These are phyloP conservation scores for Tangara arthus DNA, from an alignment of 2,797 vertebrate species.

Conservation along the genomic window DNA sequence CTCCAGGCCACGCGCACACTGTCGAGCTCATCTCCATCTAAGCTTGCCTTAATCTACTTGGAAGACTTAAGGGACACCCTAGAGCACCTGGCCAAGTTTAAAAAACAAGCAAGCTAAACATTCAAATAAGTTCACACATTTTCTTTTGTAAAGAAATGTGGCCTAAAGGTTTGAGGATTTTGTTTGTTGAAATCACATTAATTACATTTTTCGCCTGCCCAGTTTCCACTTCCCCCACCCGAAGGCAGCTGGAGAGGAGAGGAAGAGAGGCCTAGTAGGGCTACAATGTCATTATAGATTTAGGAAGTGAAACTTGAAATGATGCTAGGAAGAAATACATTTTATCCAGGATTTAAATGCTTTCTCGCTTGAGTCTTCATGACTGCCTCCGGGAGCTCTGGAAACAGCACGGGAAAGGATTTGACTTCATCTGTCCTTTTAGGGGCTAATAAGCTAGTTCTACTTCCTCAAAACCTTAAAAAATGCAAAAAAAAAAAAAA, in stretches of 20 bases:
- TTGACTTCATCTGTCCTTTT: not conserved
- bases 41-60: not conserved
- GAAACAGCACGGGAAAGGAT: not conserved
- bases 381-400: not conserved
- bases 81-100: not conserved
- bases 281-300: not conserved
- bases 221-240: not conserved
- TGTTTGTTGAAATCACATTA: not conserved
- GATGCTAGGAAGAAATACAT: not conserved
- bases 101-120: not conserved
- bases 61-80: not conserved
- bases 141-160: not conserved
- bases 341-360: not conserved
- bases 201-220: not conserved
- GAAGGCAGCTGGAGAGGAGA: not conserved
- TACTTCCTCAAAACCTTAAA: not conserved
- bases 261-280: not conserved
- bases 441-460: too few species aligned
- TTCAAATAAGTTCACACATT: not conserved
- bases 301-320: not conserved
- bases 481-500: too few species aligned
- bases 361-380: not conserved
- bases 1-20: rapidly evolving
- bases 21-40: not conserved
- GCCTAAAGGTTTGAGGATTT: not conserved